Conservation (phyloP, 2,797 vertebrate species). For the Enteromius trimaculatus region DNA sequence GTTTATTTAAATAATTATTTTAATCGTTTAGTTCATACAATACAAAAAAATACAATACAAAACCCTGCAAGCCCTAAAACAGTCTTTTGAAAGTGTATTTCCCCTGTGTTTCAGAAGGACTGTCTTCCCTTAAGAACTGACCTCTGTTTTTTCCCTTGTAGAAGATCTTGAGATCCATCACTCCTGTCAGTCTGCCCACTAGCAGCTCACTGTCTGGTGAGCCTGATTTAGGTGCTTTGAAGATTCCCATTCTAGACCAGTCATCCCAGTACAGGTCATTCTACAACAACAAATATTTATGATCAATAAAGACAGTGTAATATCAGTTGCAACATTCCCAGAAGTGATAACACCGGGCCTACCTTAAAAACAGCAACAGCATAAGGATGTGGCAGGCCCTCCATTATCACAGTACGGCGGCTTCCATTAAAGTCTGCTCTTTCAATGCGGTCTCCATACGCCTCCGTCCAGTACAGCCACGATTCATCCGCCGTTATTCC, state of each 20-base stretch:
- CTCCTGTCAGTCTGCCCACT: constrained; percentile 88
- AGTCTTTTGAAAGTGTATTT: not conserved
- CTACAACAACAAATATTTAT: constrained; percentile 66
- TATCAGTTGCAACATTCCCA: not conserved
- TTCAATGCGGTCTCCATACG: constrained; percentile 95
- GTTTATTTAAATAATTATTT: not conserved
- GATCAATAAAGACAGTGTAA: not conserved
- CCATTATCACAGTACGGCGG: constrained; percentile 87
- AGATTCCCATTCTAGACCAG: constrained; percentile 97
- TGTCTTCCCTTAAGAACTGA: constrained; percentile 61
- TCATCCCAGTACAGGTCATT: constrained; percentile 99
- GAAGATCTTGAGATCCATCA: constrained; percentile 99
- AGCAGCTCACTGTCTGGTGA: constrained; percentile 85
- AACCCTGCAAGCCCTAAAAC: not conserved
- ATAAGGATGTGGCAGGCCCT: constrained; percentile 94
- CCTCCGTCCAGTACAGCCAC: constrained; percentile 99
- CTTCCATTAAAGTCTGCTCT: constrained; percentile 85
- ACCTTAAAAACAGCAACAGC: constrained; percentile 98
- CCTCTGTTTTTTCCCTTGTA: constrained; percentile 91
- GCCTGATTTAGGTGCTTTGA: constrained; percentile 89
- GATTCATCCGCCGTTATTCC: constrained; percentile 90
- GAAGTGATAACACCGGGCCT: not conserved
- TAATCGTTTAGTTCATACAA: not conserved
- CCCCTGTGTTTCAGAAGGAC: not conserved
- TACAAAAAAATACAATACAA: no score